Base-by-base conservation (phyloP, 2,888 invertebrate genomes). In the Orthonevra nobilis region DNA sequence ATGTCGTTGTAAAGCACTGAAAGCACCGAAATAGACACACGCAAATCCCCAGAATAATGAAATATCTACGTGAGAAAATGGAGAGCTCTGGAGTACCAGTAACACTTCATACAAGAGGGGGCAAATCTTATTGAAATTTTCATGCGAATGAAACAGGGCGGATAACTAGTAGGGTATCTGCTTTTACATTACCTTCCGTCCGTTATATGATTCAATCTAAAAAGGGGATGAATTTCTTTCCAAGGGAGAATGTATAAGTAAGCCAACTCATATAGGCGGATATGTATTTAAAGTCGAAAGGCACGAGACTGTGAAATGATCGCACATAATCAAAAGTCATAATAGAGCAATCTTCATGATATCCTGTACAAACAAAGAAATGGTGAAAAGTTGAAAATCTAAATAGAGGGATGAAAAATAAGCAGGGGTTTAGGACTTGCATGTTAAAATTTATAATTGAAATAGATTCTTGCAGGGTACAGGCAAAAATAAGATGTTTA, bases 31-130 rank as follows among this genome's bases (percentile, higher is more conserved):
- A 52, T 23, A 61, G 56, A 38, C 61, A 56, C 70, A 72, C 61
- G 73, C 64, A 73, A 79, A 79, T 79, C 66, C 79, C 54, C 66
- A 61, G 79, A 61, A 79, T 68, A 79, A 79, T 79, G 79, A 73
- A 79, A 73, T 66, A 68, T 68, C 72, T 79, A 79, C 79, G 79
- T 79, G 79, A 72, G 79, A 79, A 79, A 68, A 79, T 73, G 54
- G 23, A 26, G 60, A 20, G 68, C 28, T 50, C 23, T 34, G 23
- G 26, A 20, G 36, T 46, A 32, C 46, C 14, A 26, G 15, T 44
- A 7, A 3, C 17, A 40, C 14, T 23, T 15, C 10, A 32, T 28
- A 5, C 30, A 9, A 5, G 9, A 44, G 61, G 61, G 79, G 30
- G 48, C 36, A 73, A 79, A 73, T 73, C 73, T 79, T 56, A 73